Evolutionary conservation across 2,888 invertebrate species (phyloP), one percentile per base, ranked within the genome.

Genomic region (Leptura quadrifasciata): DNA sequence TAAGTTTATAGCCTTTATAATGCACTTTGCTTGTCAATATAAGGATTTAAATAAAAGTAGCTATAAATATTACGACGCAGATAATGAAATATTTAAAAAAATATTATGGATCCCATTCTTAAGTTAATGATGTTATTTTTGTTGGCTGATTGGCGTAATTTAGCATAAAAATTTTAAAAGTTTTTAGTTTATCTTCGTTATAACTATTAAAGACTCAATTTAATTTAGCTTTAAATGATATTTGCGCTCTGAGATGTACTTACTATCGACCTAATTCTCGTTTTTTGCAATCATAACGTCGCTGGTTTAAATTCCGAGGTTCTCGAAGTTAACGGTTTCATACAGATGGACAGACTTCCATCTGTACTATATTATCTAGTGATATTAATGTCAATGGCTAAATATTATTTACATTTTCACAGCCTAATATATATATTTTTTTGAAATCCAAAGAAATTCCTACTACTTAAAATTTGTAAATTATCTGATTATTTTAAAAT

Each of bases 21-120:
- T 72, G 72, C 64, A 55, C 64, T 72, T 63, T 65, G 47, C 72
- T 72, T 64, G 58, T 64, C 72, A 39, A 18, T 58, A 58, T 58
- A 47, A 8, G 39, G 35, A 39, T 58, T 47, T 47, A 47, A 47
- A 57, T 47, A 18, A 69, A 47, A 35, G 68, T 47, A 17, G 57
- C 58, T 27, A 35, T 69, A 69, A 58, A 69, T 58, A 60, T 39
- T 24, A 20, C 21, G 17, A 68, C 31, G 57, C n/a, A 12, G 63
- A 20, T 65, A 54, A 65, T n/a, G 47, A 65, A 65, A 54, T 21
- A 21, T 47, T 65, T 65, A 52, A 24, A 24, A 31, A 65, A 10
- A 39, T 39, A 21, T 52, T 20, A 12, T 21, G 2, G 0, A 35
- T 35, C n/a, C 17, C 10, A 18, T 17, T 18, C 39, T 39, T 39